Evolutionary conservation across 2,888 invertebrate species (phyloP).

Genomic region (Pristionchus mayeri): DNA sequence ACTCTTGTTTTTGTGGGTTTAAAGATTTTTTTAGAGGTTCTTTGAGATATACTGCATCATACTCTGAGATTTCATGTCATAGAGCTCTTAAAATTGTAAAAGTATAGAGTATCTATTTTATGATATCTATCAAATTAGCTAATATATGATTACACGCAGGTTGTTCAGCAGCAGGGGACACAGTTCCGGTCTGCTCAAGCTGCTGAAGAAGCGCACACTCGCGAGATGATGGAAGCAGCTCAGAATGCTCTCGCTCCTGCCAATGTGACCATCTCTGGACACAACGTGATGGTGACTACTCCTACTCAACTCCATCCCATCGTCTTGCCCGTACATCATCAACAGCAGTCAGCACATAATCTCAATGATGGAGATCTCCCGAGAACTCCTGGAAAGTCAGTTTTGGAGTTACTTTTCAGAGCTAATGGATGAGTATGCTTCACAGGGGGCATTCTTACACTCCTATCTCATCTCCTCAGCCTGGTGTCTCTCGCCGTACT

Average conservation of each 20-base stretch:
- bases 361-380: neutral
- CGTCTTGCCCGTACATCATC: neutral
- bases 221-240: constrained; percentile 48
- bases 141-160: too few species aligned
- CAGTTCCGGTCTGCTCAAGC: constrained; percentile 15
- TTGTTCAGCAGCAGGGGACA: neutral
- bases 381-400: constrained; percentile 38
- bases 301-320: neutral
- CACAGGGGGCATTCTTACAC: neutral
- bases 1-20: too few species aligned
- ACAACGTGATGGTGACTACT: neutral
- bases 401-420: neutral
- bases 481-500: neutral
- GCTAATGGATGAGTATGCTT: neutral
- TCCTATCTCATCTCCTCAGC: neutral
- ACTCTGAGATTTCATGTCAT: too few species aligned
- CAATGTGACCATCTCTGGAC: neutral
- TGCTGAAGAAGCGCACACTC: constrained; percentile 9
- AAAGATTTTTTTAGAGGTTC: too few species aligned
- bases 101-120: too few species aligned
- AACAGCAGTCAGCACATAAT: neutral
- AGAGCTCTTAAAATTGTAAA: too few species aligned
- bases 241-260: constrained; percentile 42
- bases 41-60: too few species aligned
- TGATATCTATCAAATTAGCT: too few species aligned